Evolutionary conservation across 2,888 invertebrate species (phyloP), one percentile per base, ranked within the genome.

Genomic region (Pheosia gnoma): DNA sequence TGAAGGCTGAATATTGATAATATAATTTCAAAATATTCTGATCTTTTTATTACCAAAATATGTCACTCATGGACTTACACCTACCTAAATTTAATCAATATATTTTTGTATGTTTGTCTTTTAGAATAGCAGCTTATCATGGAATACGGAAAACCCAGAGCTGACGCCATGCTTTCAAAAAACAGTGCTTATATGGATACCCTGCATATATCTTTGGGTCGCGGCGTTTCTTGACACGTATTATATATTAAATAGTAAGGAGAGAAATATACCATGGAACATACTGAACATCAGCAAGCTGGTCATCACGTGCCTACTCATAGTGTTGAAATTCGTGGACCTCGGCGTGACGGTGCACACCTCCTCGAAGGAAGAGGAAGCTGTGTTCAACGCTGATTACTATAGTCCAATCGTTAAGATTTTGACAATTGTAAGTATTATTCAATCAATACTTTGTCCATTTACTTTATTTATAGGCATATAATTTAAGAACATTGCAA

Each of bases 81-180:
- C 11, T 61, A 41, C 47, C 65, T 66, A 55, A 51, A 13, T 13
- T 38, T 36, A 43, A 13, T 59, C 10, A 38, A 37, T 59, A 52
- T 25, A 39, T 45, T n/a, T 59, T 60, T 63, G n/a, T 72, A 11
- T 68, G 64, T 41, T 59, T 64, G 59, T 72, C 45, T 94, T 95
- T 71, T 93, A 99, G 99, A 96, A 98, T 91, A 83, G 89, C 71
- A 94, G 95, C 72, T 82, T 96, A 77, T 95, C 97, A 62, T 98
- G 98, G 98, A 85, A 96, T 81, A 96, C 98, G 25, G 93, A 95
- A 7, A 94, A 96, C 86, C 99, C 98, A 49, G 96, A 97, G 83
- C 94, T 99, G 73, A 97, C 99, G 68, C 95, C 95, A 83, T 99
- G 99, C 89, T 98, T 99, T 88, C 97, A 98, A 90, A 96, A 97